A percentile compares a stretch with the other conserved stretches of the same genome.
Conservation (phyloP, 2,113 vertebrate species). For the Leucosticte australis region DNA sequence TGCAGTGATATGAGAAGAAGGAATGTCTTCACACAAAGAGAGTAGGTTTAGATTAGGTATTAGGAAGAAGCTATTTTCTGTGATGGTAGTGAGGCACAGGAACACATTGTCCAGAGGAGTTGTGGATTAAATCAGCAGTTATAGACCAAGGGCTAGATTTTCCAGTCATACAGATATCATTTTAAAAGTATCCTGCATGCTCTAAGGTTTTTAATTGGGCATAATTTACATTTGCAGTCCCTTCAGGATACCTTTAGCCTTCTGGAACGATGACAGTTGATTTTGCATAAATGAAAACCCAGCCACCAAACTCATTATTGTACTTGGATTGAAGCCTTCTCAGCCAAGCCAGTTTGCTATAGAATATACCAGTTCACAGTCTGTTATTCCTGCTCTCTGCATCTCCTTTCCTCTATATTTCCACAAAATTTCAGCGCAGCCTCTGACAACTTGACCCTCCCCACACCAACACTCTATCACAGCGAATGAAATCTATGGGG, state of each 20-base stretch:
- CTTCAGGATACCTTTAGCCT: not conserved
- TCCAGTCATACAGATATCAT: not conserved
- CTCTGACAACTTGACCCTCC: not conserved
- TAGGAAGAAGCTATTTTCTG: not conserved
- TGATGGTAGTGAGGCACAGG: not conserved
- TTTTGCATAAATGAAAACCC: not conserved
- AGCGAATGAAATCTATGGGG: not conserved
- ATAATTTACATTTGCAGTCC: not conserved
- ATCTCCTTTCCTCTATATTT: not conserved
- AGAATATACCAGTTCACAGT: not conserved
- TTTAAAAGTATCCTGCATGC: not conserved
- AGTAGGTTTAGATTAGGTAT: not conserved
- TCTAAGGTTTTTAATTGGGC: not conserved
- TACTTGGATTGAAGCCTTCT: not conserved
- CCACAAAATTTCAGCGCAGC: not conserved
- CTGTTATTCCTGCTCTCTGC: not conserved
- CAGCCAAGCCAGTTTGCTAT: not conserved
- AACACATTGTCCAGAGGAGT: not conserved
- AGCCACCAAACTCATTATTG: not conserved
- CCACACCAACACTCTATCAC: not conserved
- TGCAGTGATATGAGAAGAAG: not conserved
- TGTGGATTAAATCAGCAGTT: not conserved
- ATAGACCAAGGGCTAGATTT: not conserved
- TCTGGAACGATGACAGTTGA: not conserved
- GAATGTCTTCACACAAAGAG: not conserved